These are phyloP conservation scores for Lepidurus packardi DNA, from an alignment of 1,140 invertebrate species.

Conservation along the genomic window DNA sequence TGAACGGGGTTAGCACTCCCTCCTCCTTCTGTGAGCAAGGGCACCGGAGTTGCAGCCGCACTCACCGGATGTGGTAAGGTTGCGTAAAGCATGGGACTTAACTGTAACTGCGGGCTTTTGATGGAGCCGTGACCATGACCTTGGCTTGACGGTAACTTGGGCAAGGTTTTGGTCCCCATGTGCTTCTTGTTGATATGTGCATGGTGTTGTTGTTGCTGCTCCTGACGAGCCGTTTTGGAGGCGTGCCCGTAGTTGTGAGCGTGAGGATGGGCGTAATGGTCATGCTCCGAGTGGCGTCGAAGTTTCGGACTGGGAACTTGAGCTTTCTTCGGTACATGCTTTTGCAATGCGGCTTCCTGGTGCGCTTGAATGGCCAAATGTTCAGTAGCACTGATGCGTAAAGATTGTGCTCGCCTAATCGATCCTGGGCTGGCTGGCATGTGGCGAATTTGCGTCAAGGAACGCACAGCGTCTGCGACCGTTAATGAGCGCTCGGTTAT, in stretches of 20 bases:
- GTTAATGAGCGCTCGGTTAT: conserved; percentile 45
- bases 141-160: neutral
- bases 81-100: neutral
- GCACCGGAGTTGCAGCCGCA: neutral
- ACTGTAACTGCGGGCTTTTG: neutral
- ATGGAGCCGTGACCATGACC: neutral
- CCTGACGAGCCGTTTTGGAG: too few relatives aligned
- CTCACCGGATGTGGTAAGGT: neutral
- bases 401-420: conserved; percentile 53
- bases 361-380: neutral
- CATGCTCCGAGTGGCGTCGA: conserved; percentile 21
- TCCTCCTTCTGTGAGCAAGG: neutral
- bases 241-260: neutral
- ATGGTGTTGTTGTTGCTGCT: neutral
- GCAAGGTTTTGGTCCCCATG: conserved; percentile 21
- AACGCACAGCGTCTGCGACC: conserved; percentile 81
- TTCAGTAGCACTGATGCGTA: conserved; percentile 32
- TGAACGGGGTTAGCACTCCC: conserved; percentile 26
- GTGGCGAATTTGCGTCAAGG: conserved; percentile 73
- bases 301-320: conserved; percentile 23
- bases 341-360: neutral
- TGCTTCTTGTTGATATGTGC: neutral
- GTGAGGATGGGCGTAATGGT: conserved; percentile 25
- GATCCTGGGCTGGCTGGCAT: conserved; percentile 76
- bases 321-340: conserved; percentile 22